Evolutionary conservation across 2,888 invertebrate genomes (phyloP), one percentile per base, ranked within the genome.

Genomic region (Eurytoma adleriae): DNA sequence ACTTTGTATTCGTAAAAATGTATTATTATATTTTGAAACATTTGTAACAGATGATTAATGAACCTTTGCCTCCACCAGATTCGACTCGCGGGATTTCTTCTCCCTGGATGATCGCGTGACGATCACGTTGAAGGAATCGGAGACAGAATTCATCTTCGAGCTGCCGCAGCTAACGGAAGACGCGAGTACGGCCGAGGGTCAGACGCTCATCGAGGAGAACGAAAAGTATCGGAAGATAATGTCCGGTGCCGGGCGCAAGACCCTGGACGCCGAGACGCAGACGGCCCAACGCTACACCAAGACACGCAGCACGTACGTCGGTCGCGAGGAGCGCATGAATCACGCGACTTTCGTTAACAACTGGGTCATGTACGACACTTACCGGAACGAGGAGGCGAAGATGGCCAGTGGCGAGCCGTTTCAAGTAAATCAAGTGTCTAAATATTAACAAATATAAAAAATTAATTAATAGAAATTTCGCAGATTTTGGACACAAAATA

Each of bases 301-400:
- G 88, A 92, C 94, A 0, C 92, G 95, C 16, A 92, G 93, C 78
- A 95, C 95, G 0, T 92, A 94, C 50, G 92, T 94, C 0, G 91
- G 92, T 1, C 91, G 92, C 30, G 92, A 92, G 0, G 90, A 91
- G 75, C 93, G 92, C 77, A 92, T 90, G 73, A 93, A 95, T 85
- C 92, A 92, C 3, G 92, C 92, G 1, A 92, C 94, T 0, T 95
- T 94, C 87, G 96, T 95, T 0, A 95, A 95, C 0, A 92, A 94
- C 86, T 96, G 95, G 93, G 95, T 96, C 84, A 95, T 96, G 94
- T 93, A 94, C 85, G 96, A 96, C 86, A 95, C 94, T 0, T 95
- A 94, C 10, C 27, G 79, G 52, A 50, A 56, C 13, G 54, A 71
- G n/a, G n/a, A 7, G 12, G 40, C 40, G 10, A 7, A 30, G 1